phyloP scores from a whole-genome alignment of 2,113 vertebrate genomes.

The Hippolais icterina region DNA sequence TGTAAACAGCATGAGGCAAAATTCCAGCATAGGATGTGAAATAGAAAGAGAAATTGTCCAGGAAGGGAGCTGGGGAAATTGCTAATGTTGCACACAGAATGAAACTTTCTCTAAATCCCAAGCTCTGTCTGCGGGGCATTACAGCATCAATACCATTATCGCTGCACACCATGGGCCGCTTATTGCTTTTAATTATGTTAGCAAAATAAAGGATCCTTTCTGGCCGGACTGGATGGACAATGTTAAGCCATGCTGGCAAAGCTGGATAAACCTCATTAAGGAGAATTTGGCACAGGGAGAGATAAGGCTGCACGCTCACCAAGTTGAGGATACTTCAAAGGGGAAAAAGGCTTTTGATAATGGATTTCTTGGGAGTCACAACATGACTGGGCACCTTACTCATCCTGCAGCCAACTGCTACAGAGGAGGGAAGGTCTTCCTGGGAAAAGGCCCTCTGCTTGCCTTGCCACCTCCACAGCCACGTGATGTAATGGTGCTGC shows the following conservation, averaged over 20 bases:
- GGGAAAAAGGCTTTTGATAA: background rate
- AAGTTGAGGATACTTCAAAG: conserved; percentile 16
- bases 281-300: conserved; percentile 34
- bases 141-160: conserved; percentile 48
- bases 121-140: background rate
- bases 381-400: background rate
- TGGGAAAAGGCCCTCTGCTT: background rate
- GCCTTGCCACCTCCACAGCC: background rate
- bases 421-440: background rate
- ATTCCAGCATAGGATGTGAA: conserved; percentile 59
- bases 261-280: conserved; percentile 65
- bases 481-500: background rate
- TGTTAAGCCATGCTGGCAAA: conserved; percentile 54
- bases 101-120: conserved; percentile 42
- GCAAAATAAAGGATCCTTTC: conserved; percentile 58
- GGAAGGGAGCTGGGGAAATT: conserved; percentile 34
- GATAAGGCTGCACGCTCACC: background rate
- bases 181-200: conserved; percentile 67
- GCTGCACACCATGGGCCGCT: background rate
- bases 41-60: conserved; percentile 45
- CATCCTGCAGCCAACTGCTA: background rate
- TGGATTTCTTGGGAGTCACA: background rate
- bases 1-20: conserved; percentile 54
- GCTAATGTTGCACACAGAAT: background rate
- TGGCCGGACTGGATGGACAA: conserved; percentile 28